Evolutionary conservation across 2,113 vertebrate genomes (phyloP), one percentile per base, ranked within the genome.

Genomic region (Struthio camelus): DNA sequence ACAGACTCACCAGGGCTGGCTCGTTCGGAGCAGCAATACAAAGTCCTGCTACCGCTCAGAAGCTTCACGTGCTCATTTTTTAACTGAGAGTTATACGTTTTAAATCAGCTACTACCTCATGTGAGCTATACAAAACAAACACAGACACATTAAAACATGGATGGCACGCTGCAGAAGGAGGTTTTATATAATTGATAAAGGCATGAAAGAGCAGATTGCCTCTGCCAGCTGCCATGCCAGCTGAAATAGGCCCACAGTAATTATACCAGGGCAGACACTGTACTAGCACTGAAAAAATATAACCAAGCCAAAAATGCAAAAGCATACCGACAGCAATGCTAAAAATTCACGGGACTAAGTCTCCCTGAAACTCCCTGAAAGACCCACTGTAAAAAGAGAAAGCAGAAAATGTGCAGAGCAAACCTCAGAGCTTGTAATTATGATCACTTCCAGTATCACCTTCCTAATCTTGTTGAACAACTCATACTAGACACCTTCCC

Each of bases 141-240:
- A 85, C 75, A 85, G 91, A 85, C 70, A 64, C 78, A 58, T 85
- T 80, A 80, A 87, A 94, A 71, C 62, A 80, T 2, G 14, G 54
- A 71, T 40, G 28, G 71, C 87, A 91, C 5, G 0, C 70, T 83
- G 84, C 87, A 94, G 54, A 83, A 94, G 67, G 3, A 66, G 40
- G 22, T 28, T 96, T 95, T 85, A 64, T 91, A 54, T 87, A 77
- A 96, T 42, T 91, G 91, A 70, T 85, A 91, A 89, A 96, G 64
- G 66, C 87, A 94, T 38, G 67, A 44, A 87, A 94, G 87, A 82
- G 85, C 78, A 91, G 87, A 87, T 58, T 94, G 94, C 72, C 66
- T 85, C 90, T 94, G 89, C 75, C 96, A 97, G 94, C 86, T 96
- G 95, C 90, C 61, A 87, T n/a, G 50, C 22, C 90, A 92, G 84